Conservation (phyloP, 2,113 vertebrate genomes). For the Myiagra hebetior region DNA sequence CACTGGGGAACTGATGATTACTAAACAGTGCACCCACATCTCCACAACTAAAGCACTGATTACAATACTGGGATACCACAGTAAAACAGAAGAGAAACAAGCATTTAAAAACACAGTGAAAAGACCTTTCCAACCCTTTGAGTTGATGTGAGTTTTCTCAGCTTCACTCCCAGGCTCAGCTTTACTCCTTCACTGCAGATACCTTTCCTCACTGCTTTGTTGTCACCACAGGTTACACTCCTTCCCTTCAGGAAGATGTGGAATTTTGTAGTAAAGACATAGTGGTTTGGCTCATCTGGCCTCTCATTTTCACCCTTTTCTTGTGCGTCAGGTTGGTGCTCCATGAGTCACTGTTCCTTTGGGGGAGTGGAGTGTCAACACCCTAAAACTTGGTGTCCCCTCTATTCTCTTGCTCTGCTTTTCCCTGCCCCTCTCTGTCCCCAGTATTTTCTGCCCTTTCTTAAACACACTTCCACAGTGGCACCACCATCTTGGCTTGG, state of each 20-base stretch:
- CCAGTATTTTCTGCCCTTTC: background rate
- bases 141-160: background rate
- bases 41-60: background rate
- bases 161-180: background rate
- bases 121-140: background rate
- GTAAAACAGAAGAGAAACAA: background rate
- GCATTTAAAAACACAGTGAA: background rate
- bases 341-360: background rate
- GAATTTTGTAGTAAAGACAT: background rate
- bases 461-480: background rate
- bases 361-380: background rate
- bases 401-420: background rate
- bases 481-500: background rate
- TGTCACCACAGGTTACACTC: background rate
- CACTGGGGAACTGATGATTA: background rate
- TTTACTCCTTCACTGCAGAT: background rate
- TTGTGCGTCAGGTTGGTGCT: background rate
- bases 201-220: accelerated
- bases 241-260: too few relatives aligned
- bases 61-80: background rate
- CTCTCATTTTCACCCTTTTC: background rate
- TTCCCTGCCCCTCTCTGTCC: background rate
- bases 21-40: background rate
- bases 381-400: background rate
- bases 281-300: background rate